Conservation (phyloP, 2,888 invertebrate species). For the Aphodius sticticus region DNA sequence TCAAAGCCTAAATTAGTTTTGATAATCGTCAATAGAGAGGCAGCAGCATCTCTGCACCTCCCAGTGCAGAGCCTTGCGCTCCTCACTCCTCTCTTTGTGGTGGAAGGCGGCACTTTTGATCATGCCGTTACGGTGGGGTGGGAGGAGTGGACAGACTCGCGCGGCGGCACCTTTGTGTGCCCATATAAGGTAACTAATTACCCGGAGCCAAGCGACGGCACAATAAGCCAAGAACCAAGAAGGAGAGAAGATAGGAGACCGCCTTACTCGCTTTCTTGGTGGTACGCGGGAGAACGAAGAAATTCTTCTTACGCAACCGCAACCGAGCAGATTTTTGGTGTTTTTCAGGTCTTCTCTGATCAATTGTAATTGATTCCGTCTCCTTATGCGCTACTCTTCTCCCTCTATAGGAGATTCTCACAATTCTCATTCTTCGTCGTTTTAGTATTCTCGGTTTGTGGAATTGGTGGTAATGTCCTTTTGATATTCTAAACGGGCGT, state of each 20-base stretch:
- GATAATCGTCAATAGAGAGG: constrained; percentile 56
- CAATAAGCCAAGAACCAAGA: constrained; percentile 39
- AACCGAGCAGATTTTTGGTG: background rate
- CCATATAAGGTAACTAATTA: constrained; percentile 61
- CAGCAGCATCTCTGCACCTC: constrained; percentile 42
- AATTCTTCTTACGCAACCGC: background rate
- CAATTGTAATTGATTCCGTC: background rate
- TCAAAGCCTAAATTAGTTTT: constrained; percentile 54
- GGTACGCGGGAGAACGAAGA: background rate
- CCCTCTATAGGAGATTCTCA: background rate
- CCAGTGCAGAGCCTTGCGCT: background rate
- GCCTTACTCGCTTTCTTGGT: background rate
- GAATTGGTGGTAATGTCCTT: background rate
- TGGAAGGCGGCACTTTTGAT: constrained; percentile 52
- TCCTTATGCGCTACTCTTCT: background rate
- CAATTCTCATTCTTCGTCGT: background rate
- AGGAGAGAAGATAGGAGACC: constrained; percentile 19
- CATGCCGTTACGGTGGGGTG: constrained; percentile 39
- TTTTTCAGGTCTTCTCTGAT: background rate
- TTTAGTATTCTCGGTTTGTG: background rate
- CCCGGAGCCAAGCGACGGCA: constrained; percentile 47
- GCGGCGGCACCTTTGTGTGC: constrained; percentile 58
- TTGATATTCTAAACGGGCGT: background rate
- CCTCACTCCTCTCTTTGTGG: constrained; percentile 38
- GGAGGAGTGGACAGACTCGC: constrained; percentile 51